A percentile compares a stretch with the other conserved stretches of the same genome.
Conservation (phyloP, 1,140 invertebrate genomes). For the Brachionus manjavacas region DNA sequence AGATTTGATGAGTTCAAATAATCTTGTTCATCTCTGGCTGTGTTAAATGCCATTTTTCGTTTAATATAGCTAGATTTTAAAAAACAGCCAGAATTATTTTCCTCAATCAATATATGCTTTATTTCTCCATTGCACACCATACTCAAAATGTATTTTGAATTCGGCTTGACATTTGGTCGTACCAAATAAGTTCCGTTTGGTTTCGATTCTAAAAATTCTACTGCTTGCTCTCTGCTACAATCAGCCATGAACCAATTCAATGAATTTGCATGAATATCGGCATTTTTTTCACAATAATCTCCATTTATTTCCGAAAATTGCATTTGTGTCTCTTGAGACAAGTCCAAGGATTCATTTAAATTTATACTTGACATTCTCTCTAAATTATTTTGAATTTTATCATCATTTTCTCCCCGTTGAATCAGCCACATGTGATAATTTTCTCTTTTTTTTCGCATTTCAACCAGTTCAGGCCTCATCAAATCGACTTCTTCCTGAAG, state of each 20-base stretch:
- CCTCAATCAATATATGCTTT: slow-evolving; percentile 31
- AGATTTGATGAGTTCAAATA: not conserved
- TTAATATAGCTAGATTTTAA: slow-evolving; percentile 26
- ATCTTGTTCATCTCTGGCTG: not conserved
- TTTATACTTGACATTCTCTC: not conserved
- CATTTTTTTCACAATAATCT: not conserved
- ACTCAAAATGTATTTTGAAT: slow-evolving; percentile 34
- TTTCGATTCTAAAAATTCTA: not conserved
- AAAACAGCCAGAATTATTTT: slow-evolving; percentile 30
- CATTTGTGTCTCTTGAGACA: not conserved
- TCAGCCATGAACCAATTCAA: slow-evolving; percentile 17
- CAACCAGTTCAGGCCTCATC: slow-evolving; percentile 16
- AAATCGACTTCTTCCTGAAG: slow-evolving; percentile 24
- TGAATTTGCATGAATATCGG: not conserved
- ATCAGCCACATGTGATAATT: slow-evolving; percentile 43
- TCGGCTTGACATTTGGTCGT: not conserved
- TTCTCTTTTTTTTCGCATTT: slow-evolving; percentile 34
- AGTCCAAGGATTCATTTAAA: not conserved
- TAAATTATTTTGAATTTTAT: slow-evolving; percentile 34
- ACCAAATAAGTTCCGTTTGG: slow-evolving; percentile 26
- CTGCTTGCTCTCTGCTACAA: not conserved
- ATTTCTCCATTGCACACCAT: not conserved
- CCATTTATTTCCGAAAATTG: not conserved
- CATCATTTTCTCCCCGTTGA: slow-evolving; percentile 37
- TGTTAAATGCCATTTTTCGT: not conserved